These are phyloP conservation scores for Steinernema hermaphroditum DNA, from an alignment of 2,888 invertebrate species.

Conservation along the genomic window DNA sequence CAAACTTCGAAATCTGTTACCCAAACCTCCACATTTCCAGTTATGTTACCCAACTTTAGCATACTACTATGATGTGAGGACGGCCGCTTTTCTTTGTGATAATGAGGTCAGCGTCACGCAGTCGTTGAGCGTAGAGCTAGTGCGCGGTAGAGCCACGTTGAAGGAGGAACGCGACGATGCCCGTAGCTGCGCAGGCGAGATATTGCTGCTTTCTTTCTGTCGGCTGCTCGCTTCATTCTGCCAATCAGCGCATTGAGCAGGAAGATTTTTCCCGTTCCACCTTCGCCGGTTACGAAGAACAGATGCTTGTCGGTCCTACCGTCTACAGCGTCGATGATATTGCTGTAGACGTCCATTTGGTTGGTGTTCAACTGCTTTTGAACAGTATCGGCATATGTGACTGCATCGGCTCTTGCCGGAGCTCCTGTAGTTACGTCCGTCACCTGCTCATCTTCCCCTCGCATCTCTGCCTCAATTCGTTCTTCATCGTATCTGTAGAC, in stretches of 20 bases:
- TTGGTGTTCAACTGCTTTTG: neutral
- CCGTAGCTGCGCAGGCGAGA: slow-evolving; percentile 68
- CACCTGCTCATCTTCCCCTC: neutral
- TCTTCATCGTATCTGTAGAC: neutral
- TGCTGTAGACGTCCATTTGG: neutral
- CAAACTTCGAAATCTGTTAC: too few species aligned
- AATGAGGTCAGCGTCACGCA: slow-evolving; percentile 34
- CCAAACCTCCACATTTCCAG: too few species aligned
- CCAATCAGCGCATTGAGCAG: slow-evolving; percentile 28
- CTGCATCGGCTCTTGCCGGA: neutral
- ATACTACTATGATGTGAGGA: neutral
- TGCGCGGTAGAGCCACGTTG: slow-evolving; percentile 67
- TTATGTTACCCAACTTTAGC: too few species aligned
- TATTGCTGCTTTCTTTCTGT: slow-evolving; percentile 31
- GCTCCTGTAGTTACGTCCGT: neutral
- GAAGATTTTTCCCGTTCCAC: slow-evolving; percentile 36
- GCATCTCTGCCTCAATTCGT: neutral
- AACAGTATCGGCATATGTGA: neutral
- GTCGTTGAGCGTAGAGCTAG: slow-evolving; percentile 46
- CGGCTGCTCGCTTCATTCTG: too few species aligned
- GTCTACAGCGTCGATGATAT: neutral
- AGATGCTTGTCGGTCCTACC: neutral
- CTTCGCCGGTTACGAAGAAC: slow-evolving; percentile 36
- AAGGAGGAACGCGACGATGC: slow-evolving; percentile 69
- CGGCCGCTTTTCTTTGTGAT: slow-evolving; percentile 26